Percentiles rank a stretch among this genome's conserved stretches.
These are phyloP conservation scores for Myiothlypis chrysogaster DNA, from an alignment of 2,797 vertebrate species.

Conservation along the genomic window DNA sequence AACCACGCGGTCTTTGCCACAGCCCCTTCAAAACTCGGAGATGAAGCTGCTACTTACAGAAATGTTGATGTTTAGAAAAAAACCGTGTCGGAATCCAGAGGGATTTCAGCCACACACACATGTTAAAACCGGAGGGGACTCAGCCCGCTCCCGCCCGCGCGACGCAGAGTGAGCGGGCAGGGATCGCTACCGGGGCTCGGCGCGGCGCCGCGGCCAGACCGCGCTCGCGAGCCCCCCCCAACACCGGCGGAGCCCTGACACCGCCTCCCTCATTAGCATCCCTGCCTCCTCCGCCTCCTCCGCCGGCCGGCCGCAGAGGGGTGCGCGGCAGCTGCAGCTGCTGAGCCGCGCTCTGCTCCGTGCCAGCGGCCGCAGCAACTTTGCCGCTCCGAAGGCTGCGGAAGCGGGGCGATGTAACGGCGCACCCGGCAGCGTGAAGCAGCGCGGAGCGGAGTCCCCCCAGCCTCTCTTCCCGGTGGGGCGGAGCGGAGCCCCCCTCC, in stretches of 20 bases:
- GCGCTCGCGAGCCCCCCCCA: background rate
- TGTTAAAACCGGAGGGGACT: accelerated
- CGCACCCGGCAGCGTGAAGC: background rate
- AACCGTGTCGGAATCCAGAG: background rate
- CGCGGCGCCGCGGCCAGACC: background rate
- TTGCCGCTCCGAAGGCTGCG: background rate
- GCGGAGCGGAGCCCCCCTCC: background rate
- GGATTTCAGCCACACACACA: background rate
- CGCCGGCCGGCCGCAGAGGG: background rate
- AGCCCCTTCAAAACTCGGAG: background rate
- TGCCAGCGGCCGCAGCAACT: background rate
- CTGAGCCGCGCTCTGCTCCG: background rate
- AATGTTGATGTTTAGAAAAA: background rate
- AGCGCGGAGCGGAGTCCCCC: background rate
- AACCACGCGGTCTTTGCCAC: background rate
- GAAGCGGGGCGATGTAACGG: background rate
- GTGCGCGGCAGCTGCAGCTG: background rate
- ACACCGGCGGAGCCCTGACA: background rate
- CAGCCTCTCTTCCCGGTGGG: background rate
- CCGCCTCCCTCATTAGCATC: slow-evolving; percentile 47
- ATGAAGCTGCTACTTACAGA: background rate
- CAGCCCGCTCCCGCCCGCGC: background rate
- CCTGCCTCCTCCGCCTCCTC: background rate
- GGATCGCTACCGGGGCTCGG: background rate
- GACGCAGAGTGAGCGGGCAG: no score